These are phyloP conservation scores for Cephalotes varians DNA, from an alignment of 2,888 invertebrate species.

Conservation along the genomic window DNA sequence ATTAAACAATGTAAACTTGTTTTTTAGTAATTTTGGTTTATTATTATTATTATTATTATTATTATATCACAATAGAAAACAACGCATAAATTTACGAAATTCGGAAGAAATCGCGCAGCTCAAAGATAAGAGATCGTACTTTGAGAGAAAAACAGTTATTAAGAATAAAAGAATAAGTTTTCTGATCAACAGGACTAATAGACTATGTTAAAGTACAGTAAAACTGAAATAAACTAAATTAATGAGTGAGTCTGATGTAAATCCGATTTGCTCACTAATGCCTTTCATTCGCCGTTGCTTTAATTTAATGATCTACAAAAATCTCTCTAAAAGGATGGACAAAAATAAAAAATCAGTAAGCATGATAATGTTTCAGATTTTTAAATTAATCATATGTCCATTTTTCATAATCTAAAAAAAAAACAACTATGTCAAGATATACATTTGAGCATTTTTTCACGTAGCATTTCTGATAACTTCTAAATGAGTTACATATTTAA, in stretches of 20 bases:
- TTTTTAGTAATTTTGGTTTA: background rate
- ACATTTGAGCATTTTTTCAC: background rate
- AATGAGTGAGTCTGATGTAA: constrained; percentile 24
- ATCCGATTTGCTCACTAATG: constrained; percentile 23
- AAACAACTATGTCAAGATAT: background rate
- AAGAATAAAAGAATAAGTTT: constrained; percentile 27
- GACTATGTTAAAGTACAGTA: constrained; percentile 5
- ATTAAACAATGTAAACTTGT: background rate
- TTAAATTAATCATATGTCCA: background rate
- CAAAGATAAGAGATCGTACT: constrained; percentile 1
- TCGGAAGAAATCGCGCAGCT: background rate
- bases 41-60: background rate
- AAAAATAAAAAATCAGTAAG: constrained; percentile 10
- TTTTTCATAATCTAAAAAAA: background rate
- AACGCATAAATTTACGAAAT: constrained; percentile 6
- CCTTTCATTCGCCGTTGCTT: constrained; percentile 4
- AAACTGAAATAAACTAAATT: constrained; percentile 25
- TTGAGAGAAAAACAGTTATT: constrained; percentile 7
- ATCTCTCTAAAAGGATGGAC: background rate
- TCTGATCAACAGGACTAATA: background rate
- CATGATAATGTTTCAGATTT: background rate
- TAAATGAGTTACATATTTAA: background rate
- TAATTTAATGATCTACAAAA: constrained; percentile 5
- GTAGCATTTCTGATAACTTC: background rate
- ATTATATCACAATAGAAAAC: background rate